phyloP scores from a whole-genome alignment of 2,888 invertebrate genomes.

The Cryptocheilus praepositus region DNA sequence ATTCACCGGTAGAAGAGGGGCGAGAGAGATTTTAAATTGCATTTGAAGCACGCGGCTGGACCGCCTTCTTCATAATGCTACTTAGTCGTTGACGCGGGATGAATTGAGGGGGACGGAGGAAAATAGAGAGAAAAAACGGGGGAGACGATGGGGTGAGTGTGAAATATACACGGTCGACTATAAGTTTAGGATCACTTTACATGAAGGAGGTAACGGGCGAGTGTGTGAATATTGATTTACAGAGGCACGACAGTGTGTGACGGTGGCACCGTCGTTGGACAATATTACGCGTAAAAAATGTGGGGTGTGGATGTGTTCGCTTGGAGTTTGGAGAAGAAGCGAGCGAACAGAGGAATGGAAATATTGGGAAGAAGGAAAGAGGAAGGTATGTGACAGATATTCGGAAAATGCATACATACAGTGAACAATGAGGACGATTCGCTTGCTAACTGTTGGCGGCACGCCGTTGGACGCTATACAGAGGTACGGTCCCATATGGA shows the following conservation, averaged over 20 bases:
- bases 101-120: neutral
- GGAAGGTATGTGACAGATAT: neutral
- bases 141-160: no score
- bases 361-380: neutral
- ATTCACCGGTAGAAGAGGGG: conserved; percentile 25
- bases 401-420: conserved; percentile 80
- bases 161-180: no score
- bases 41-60: conserved; percentile 25
- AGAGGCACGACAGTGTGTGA: no score
- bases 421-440: conserved; percentile 81
- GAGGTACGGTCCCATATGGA: conserved; percentile 86
- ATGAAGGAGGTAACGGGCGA: no score
- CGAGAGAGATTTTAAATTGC: conserved; percentile 43
- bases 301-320: no score
- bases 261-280: no score
- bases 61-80: neutral
- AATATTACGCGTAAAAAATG: no score
- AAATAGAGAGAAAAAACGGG: neutral
- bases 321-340: no score
- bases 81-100: neutral
- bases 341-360: neutral
- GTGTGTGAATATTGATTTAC: no score
- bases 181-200: no score
- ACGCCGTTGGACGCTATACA: conserved; percentile 89
- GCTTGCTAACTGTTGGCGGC: conserved; percentile 77